phyloP scores from a whole-genome alignment of 1,140 invertebrate genomes.

The Neodiprion pinetum region DNA sequence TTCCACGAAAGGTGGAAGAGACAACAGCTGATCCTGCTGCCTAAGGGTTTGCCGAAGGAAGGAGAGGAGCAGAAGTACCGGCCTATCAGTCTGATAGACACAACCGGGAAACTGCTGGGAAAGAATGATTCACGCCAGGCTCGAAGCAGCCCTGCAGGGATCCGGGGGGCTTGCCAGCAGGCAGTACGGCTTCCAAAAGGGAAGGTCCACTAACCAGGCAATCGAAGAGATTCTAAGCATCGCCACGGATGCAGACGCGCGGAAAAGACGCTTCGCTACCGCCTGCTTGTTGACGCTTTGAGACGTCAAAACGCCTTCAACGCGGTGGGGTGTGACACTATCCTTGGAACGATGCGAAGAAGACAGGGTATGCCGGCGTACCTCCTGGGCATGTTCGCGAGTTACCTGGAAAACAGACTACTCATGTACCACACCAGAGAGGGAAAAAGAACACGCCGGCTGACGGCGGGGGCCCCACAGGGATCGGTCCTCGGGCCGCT shows the following conservation, averaged over 20 bases:
- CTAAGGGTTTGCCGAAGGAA: not conserved
- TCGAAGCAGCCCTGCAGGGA: no score
- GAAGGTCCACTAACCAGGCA: not conserved
- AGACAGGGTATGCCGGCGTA: constrained; percentile 14
- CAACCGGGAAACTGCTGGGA: not conserved
- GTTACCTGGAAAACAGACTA: constrained; percentile 23
- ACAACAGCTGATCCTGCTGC: no score
- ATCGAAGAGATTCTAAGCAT: not conserved
- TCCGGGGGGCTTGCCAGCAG: no score
- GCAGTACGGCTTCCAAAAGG: no score
- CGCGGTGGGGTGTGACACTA: constrained; percentile 4
- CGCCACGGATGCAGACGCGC: not conserved
- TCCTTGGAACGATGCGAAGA: constrained; percentile 23
- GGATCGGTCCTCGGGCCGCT: no score
- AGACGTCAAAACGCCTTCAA: no score
- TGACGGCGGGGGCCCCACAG: constrained; percentile 18
- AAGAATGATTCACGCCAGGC: not conserved
- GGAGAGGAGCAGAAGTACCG: not conserved
- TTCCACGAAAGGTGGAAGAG: not conserved
- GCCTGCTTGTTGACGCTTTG: no score
- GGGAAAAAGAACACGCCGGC: not conserved
- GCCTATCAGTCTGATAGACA: not conserved
- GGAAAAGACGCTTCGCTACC: not conserved
- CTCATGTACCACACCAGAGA: constrained; percentile 22
- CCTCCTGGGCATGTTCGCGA: constrained; percentile 19